Conservation (phyloP, 2,888 invertebrate genomes). For the Coelopa pilipes region DNA sequence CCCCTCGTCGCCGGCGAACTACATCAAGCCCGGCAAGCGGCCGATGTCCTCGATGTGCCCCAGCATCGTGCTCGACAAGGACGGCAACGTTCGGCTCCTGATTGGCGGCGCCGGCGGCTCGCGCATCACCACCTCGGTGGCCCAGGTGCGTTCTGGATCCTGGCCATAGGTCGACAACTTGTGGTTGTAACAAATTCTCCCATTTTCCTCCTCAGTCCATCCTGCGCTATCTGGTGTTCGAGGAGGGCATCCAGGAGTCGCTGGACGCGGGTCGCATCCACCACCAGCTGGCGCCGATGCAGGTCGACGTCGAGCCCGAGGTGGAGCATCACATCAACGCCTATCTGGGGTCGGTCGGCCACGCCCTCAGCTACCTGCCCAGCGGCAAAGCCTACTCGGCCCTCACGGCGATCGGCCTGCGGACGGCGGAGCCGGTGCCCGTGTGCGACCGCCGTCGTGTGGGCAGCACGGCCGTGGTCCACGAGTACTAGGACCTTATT, state of each 20-base stretch:
- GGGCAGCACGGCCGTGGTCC: slow-evolving; percentile 64
- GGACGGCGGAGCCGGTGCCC: slow-evolving; percentile 61
- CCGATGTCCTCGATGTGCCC: slow-evolving; percentile 94
- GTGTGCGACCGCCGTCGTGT: slow-evolving; percentile 67
- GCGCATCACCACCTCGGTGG: slow-evolving; percentile 85
- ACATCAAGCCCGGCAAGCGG: slow-evolving; percentile 81
- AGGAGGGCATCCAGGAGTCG: slow-evolving; percentile 74
- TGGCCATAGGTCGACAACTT: not conserved
- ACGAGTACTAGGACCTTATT: slow-evolving; percentile 27
- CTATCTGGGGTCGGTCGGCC: slow-evolving; percentile 60
- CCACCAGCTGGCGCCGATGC: slow-evolving; percentile 87
- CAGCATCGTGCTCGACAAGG: slow-evolving; percentile 76
- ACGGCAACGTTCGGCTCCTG: slow-evolving; percentile 73
- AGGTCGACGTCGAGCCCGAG: slow-evolving; percentile 74
- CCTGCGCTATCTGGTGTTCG: slow-evolving; percentile 75
- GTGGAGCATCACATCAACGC: slow-evolving; percentile 69
- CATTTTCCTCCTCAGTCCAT: slow-evolving; percentile 68
- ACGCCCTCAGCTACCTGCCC: slow-evolving; percentile 55
- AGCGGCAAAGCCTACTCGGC: slow-evolving; percentile 71
- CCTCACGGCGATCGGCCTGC: slow-evolving; percentile 69
- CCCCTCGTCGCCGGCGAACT: slow-evolving; percentile 86
- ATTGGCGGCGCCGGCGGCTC: slow-evolving; percentile 91
- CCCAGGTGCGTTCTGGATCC: slow-evolving; percentile 55
- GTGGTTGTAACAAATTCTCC: not conserved
- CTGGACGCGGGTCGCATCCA: slow-evolving; percentile 82